Conservation (phyloP, 2,797 vertebrate species). For the Aplochiton taeniatus region DNA sequence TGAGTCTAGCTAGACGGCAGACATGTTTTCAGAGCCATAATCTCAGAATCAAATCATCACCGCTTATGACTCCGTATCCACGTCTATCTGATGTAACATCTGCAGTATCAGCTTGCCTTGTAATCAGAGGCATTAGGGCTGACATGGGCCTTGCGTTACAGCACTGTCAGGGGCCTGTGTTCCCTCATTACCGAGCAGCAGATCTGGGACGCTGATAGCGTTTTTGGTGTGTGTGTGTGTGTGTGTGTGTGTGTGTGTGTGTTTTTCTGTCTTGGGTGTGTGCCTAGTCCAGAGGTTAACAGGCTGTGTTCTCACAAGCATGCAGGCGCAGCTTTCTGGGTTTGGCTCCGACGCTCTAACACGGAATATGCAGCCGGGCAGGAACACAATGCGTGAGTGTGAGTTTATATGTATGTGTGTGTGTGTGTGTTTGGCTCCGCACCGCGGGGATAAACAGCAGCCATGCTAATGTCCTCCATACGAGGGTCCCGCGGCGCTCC, state of each 20-base stretch:
- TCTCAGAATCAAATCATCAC: conserved; percentile 1
- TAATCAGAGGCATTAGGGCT: conserved; percentile 33
- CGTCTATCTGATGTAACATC: neutral
- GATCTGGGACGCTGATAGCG: conserved; percentile 26
- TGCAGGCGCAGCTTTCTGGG: conserved; percentile 66
- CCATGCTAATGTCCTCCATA: conserved; percentile 71
- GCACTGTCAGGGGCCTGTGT: conserved; percentile 32
- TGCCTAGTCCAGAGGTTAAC: conserved; percentile 60
- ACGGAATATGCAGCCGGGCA: conserved; percentile 58
- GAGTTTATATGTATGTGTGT: conserved; percentile 18
- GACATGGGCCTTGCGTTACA: conserved; percentile 32
- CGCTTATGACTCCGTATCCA: conserved; percentile 2
- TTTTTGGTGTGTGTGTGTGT: neutral
- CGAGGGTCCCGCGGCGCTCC: conserved; percentile 67
- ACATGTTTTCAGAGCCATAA: conserved; percentile 4
- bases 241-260: conserved; percentile 5
- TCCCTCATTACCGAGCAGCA: conserved; percentile 35
- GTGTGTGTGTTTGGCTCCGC: conserved; percentile 37
- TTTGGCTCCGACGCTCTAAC: conserved; percentile 74
- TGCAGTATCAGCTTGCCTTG: conserved; percentile 10
- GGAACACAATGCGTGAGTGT: conserved; percentile 22
- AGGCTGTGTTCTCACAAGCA: conserved; percentile 61
- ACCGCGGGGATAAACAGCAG: conserved; percentile 62
- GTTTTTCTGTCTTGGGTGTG: neutral
- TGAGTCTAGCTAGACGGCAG: neutral